Base-by-base conservation (phyloP, 1,140 invertebrate genomes). In the Nomia melanderi region DNA sequence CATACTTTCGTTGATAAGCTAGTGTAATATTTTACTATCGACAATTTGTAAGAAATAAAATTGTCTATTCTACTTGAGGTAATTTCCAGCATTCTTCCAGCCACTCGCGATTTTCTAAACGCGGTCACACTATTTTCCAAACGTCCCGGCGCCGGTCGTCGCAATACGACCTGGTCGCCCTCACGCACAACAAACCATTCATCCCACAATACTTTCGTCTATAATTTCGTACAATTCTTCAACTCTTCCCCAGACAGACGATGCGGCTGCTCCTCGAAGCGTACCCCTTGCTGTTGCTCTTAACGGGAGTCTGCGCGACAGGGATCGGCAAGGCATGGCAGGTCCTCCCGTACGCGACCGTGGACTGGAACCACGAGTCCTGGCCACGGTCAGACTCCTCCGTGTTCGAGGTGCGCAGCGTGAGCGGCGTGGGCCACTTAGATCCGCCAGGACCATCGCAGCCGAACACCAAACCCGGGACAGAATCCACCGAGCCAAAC, bases 291-390 rank as follows among this genome's bases (percentile, higher is more conserved):
- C 54, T 87, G 17, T 57, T 72, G 4, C 33, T 85, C 44, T 31
- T 86, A 53, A 50, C 66, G n/a, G 73, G 56, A 27, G 63, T 66
- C 31, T 67, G 53, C 5, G 84, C 86, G 53, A 77, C 62, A n/a
- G 90, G 89, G 20, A 57, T 88, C 11, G 88, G 88, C 0, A 84
- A 86, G 47, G 84, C 86, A 17, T 91, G 90, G 90, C 88, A 89
- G n/a, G 72, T 90, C 17, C 84, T 88, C 0, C 77, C 84, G 6
- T 70, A 82, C 7, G 54, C 84, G 8, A 17, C 69, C 0, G 77
- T 86, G 6, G 65, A 85, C 9, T 82, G 82, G 31, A 47, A 76
- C 64, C 78, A 81, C 20, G 73, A 88, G 12, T 79, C 84, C 2
- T 90, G 87, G 84, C 85, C 89, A 1, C 85, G 87, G 31, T 47